Conservation (phyloP, 2,888 invertebrate species). For the Rhaphigaster nebulosa region DNA sequence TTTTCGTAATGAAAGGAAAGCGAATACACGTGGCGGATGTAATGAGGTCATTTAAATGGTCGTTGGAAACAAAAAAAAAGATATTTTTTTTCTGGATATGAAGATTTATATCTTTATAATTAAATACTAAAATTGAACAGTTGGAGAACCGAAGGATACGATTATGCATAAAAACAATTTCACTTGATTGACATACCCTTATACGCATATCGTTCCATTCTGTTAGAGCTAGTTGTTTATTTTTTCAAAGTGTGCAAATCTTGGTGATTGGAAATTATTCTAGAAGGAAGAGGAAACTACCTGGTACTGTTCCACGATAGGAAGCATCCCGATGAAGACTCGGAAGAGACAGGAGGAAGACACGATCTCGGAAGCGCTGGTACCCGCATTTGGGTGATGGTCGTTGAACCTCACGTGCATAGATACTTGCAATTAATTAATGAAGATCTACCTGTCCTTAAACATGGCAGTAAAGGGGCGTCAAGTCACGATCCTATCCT, state of each 20-base stretch:
- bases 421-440: slow-evolving; percentile 17
- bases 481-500: background rate
- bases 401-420: slow-evolving; percentile 18
- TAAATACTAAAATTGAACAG: background rate
- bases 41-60: background rate
- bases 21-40: slow-evolving; percentile 10
- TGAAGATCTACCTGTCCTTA: background rate
- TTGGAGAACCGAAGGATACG: background rate
- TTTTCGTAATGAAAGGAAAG: background rate
- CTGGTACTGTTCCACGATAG: background rate
- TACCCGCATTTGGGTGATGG: slow-evolving; percentile 6
- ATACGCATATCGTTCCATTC: too few species aligned
- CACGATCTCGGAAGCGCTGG: slow-evolving; percentile 44
- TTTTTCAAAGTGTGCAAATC: background rate
- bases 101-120: background rate
- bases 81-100: background rate
- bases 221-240: background rate
- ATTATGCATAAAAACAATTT: background rate
- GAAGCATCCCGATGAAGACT: slow-evolving; percentile 11
- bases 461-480: background rate
- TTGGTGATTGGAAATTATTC: background rate
- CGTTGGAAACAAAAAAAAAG: background rate
- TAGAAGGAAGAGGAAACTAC: background rate
- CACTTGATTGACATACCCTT: too few species aligned
- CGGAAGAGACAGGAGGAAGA: slow-evolving; percentile 21